A percentile compares a stretch with the other conserved stretches of the same genome.
Evolutionary conservation across 2,797 vertebrate species (phyloP).

Genomic region (Oreochromis mossambicus): DNA sequence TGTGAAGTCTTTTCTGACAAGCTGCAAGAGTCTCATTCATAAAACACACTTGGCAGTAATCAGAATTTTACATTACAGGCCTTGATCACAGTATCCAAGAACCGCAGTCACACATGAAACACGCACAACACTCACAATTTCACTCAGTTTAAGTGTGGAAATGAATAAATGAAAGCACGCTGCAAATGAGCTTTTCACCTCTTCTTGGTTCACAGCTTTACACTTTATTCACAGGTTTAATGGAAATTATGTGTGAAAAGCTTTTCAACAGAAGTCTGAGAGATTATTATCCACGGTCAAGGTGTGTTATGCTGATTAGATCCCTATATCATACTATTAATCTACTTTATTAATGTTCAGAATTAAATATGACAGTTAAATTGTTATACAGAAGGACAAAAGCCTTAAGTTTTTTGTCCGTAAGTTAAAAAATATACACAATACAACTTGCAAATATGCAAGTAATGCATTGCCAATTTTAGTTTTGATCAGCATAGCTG

Average conservation of each 20-base stretch:
- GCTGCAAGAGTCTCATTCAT: not conserved
- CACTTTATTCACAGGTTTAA: not conserved
- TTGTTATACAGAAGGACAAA: not conserved
- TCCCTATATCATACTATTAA: not conserved
- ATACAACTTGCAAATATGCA: not conserved
- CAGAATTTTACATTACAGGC: not conserved
- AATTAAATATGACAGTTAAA: not conserved
- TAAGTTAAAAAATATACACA: not conserved
- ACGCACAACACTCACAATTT: not conserved
- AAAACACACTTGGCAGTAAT: not conserved
- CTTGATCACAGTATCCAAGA: not conserved
- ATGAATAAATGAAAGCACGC: not conserved
- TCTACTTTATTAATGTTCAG: not conserved
- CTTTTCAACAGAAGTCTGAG: not conserved
- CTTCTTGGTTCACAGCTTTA: not conserved
- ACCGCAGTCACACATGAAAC: not conserved
- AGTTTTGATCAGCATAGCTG: not conserved
- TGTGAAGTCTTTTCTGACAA: not conserved
- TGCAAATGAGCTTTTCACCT: not conserved
- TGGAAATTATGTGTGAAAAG: not conserved
- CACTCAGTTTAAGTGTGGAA: not conserved
- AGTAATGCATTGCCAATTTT: not conserved
- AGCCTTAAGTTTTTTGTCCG: not conserved
- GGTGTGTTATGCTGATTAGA: not conserved
- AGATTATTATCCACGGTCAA: not conserved